Evolutionary conservation across 2,888 invertebrate species (phyloP).

Genomic region (Magallana nippona): DNA sequence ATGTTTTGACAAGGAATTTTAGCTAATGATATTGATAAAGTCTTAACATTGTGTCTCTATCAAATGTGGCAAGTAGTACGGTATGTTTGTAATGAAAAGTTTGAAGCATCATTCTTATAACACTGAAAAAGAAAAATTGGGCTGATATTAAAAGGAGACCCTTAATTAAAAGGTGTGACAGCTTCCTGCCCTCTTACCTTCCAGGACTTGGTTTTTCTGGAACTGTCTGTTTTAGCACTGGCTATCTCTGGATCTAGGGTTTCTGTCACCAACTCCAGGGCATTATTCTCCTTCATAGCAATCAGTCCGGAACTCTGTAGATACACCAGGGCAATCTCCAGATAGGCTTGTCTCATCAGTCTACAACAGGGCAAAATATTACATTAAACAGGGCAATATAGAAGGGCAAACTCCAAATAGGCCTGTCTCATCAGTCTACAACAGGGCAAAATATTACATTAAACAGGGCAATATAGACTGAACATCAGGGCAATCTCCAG

Average conservation of each 20-base stretch:
- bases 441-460: not conserved
- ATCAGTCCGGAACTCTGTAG: constrained; percentile 70
- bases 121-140: too few species aligned
- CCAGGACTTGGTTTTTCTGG: constrained; percentile 45
- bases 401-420: constrained; percentile 65
- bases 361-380: constrained; percentile 57
- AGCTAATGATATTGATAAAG: too few species aligned
- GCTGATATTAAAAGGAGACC: too few species aligned
- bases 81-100: too few species aligned
- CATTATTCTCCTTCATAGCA: constrained; percentile 57
- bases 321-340: constrained; percentile 77
- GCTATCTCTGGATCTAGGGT: constrained; percentile 35
- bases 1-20: too few species aligned
- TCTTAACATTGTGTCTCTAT: too few species aligned
- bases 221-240: constrained; percentile 39
- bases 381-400: not conserved
- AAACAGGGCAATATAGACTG: not conserved
- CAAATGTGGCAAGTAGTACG: too few species aligned
- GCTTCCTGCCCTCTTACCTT: constrained; percentile 31
- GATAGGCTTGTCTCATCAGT: constrained; percentile 77
- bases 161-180: too few species aligned
- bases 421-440: constrained; percentile 72
- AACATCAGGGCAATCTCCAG: constrained; percentile 54
- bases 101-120: too few species aligned
- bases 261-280: constrained; percentile 45